phyloP scores from a whole-genome alignment of 2,888 invertebrate species.

The Thysanoteuthis rhombus region DNA sequence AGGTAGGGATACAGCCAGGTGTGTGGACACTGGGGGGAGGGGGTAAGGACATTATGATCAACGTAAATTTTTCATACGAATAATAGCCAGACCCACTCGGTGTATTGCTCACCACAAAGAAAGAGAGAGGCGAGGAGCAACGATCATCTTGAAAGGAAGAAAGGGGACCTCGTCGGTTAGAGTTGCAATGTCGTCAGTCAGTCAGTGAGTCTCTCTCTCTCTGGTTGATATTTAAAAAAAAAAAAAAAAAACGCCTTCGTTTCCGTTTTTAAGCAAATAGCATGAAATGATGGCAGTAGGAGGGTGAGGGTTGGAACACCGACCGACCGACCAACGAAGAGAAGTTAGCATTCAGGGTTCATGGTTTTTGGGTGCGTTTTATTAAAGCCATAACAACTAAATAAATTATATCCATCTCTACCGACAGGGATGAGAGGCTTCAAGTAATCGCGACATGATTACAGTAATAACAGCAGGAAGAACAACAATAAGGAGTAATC shows the following conservation, averaged over 20 bases:
- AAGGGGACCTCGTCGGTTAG: background rate
- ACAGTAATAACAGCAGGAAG: background rate
- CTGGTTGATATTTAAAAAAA: background rate
- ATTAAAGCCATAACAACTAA: background rate
- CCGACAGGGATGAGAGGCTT: background rate
- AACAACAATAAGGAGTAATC: too few species aligned
- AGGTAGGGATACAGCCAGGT: background rate
- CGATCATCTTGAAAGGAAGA: background rate
- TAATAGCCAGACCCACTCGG: too few species aligned
- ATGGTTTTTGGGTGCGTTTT: background rate
- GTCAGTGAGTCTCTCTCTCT: background rate
- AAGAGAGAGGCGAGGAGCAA: background rate
- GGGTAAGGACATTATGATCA: background rate
- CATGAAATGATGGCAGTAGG: background rate
- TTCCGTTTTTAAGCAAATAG: slow-evolving; percentile 12
- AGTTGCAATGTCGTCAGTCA: background rate
- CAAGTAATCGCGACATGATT: background rate
- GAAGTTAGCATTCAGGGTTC: background rate
- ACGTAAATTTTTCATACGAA: background rate
- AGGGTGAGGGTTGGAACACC: background rate
- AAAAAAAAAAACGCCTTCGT: background rate
- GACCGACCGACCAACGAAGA: background rate
- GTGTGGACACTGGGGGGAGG: background rate
- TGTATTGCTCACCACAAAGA: too few species aligned
- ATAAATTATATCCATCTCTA: background rate